Conservation (phyloP, 2,888 invertebrate genomes). For the Venustoraphidia nigricollis region DNA sequence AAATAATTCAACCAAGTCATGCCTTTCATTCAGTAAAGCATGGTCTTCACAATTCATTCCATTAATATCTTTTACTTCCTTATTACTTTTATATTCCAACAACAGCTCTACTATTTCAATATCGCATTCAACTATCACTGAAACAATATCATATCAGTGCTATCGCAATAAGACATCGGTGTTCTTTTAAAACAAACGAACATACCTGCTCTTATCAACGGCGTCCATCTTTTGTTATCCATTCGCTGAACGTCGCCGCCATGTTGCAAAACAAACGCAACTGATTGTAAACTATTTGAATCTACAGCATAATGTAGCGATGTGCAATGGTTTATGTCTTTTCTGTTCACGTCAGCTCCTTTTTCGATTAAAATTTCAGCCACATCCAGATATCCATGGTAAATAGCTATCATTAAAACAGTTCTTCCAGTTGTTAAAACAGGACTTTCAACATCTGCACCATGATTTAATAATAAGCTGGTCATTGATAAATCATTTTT, state of each 20-base stretch:
- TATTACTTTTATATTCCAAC: constrained; percentile 29
- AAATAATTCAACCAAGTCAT: constrained; percentile 1
- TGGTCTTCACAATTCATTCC: constrained; percentile 20
- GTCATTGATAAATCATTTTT: constrained; percentile 29
- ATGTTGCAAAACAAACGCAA: constrained; percentile 23
- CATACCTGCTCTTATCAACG: constrained; percentile 34
- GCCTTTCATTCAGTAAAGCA: constrained; percentile 8
- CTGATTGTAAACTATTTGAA: constrained; percentile 24
- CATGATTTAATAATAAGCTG: constrained; percentile 28
- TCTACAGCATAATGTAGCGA: constrained; percentile 39
- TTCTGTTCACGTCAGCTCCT: constrained; percentile 27
- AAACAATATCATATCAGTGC: constrained; percentile 6
- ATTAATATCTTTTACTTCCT: constrained; percentile 18
- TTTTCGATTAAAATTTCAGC: constrained; percentile 30
- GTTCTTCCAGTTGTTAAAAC: constrained; percentile 26
- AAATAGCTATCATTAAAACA: constrained; percentile 34
- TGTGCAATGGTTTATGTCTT: constrained; percentile 33
- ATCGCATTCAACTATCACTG: constrained; percentile 31
- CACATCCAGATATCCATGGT: constrained; percentile 22
- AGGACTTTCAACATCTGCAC: constrained; percentile 31
- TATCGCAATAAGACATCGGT: not conserved
- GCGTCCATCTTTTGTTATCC: constrained; percentile 38
- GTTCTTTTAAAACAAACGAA: not conserved
- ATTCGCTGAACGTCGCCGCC: constrained; percentile 25
- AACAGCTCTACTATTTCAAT: constrained; percentile 29